Base-by-base conservation (phyloP, 2,797 vertebrate genomes). In the Cryptoprocta ferox region DNA sequence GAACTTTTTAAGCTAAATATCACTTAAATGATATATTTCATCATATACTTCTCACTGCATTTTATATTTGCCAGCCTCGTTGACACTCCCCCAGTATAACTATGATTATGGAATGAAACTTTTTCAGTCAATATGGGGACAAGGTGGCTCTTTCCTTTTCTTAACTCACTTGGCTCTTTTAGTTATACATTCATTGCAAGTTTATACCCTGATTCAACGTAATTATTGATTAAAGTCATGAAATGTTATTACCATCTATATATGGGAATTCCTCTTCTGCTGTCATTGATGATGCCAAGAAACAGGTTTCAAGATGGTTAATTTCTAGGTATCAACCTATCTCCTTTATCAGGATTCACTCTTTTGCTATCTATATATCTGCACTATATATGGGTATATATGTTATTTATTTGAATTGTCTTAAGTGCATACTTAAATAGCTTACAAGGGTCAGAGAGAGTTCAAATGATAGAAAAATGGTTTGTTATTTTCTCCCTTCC, bases 391-490 rank as follows among this genome's bases (percentile, higher is more conserved):
- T 76, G n/a, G 83, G 30, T 79, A 75, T 85, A 81, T 85, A 82
- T 65, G 87, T 91, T 97, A 91, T 65, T 97, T 98, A 98, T 93
- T 98, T 92, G 97, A 97, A 88, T 37, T 93, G 97, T 97, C 88
- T 96, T 95, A 90, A 9, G 11, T 3, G 21, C 70, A 5, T 79
- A 93, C 94, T 94, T 97, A 80, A 97, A 85, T 92, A 97, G 94
- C 95, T 97, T 71, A 48, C 81, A 65, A 94, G 97, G 98, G 98
- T 98, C 98, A 98, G 86, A 84, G 93, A 96, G 97, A 98, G 98
- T 99, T 98, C 98, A 98, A 86, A 97, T 97, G 96, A 96, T 97
- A 92, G 96, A 93, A 96, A 94, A 97, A 97, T 97, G 97, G 94
- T 97, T 98, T 92, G 88, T 96, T 97, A 81, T 95, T 95, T 90